Evolutionary conservation across 2,797 vertebrate genomes (phyloP), one percentile per base, ranked within the genome.

Genomic region (Garrulus glandarius): DNA sequence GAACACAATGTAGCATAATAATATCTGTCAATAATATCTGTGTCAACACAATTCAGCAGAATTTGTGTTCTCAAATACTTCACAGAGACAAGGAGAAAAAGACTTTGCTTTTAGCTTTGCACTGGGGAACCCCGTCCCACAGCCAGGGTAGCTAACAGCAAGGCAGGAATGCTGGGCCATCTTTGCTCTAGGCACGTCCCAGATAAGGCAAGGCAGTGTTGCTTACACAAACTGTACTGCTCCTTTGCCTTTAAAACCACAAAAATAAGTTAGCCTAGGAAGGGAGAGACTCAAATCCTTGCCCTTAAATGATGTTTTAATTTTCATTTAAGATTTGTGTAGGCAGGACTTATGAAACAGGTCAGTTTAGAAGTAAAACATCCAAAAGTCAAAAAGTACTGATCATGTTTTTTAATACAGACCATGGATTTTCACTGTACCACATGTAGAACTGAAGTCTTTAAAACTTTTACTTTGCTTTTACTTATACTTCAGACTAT

Each of bases 321-420:
- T 71, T 81, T 71, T 75, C 7, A 24, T 64, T 71, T 47, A 30
- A 44, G 15, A n/a, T 37, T 22, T 4, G 0, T 3, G 4, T 36
- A 83, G 34, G 37, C 18, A 47, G 26, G 9, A 59, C 52, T 74
- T 36, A 47, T 47, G 34, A 34, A 74, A 83, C 4, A 27, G 2
- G 9, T 46, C 3, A 7, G 3, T n/a, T 85, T 55, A 90, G 24
- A 83, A 87, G 4, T 5, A 10, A 71, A 82, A 55, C 5, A 43
- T 36, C 3, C 10, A 30, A 47, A 72, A 85, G 37, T 17, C 37
- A 34, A 19, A n/a, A 8, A 60, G 5, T 46, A 29, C 3, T 71
- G 19, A 16, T 32, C 0, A 53, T n/a, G 2, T 34, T 24, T 16
- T 71, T 69, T 10, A 41, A 53, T 53, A 49, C 0, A 20, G 2